These are phyloP conservation scores for Portevinia maculata DNA, from an alignment of 2,888 invertebrate species.

Conservation along the genomic window DNA sequence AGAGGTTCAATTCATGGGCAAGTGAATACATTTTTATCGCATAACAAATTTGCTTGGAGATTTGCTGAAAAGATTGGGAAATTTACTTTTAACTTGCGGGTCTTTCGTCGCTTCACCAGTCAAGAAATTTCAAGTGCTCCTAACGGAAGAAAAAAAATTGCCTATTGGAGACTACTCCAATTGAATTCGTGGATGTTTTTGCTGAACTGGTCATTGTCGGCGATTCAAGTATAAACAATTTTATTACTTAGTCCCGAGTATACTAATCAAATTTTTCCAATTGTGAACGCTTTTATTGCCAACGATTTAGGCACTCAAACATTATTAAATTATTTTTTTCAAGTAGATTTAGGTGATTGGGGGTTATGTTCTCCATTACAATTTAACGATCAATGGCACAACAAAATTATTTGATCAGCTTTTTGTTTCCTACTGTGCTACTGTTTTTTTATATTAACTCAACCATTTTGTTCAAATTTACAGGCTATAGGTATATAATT, in stretches of 20 bases:
- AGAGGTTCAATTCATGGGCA: not conserved
- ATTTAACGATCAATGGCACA: too few species aligned
- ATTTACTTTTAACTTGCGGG: constrained; percentile 13
- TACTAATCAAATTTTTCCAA: not conserved
- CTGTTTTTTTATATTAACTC: too few species aligned
- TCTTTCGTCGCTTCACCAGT: not conserved
- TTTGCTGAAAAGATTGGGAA: constrained; percentile 1
- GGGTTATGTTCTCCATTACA: too few species aligned
- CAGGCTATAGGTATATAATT: too few species aligned
- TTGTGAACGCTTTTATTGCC: not conserved
- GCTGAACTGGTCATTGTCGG: constrained; percentile 1
- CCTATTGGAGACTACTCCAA: not conserved
- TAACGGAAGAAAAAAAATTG: not conserved
- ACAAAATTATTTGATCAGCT: too few species aligned
- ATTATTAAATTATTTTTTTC: too few species aligned
- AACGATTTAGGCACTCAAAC: too few species aligned
- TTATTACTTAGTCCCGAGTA: not conserved
- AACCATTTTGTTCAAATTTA: too few species aligned
- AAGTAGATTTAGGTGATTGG: too few species aligned
- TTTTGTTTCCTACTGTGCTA: too few species aligned
- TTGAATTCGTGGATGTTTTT: not conserved
- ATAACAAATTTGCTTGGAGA: constrained; percentile 29
- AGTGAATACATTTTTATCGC: constrained; percentile 30
- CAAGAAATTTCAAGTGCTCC: constrained; percentile 1
- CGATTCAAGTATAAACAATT: not conserved